Percentiles rank a stretch among this genome's conserved stretches.
Evolutionary conservation across 1,140 invertebrate species (phyloP).

Genomic region (Drosophila mayri): DNA sequence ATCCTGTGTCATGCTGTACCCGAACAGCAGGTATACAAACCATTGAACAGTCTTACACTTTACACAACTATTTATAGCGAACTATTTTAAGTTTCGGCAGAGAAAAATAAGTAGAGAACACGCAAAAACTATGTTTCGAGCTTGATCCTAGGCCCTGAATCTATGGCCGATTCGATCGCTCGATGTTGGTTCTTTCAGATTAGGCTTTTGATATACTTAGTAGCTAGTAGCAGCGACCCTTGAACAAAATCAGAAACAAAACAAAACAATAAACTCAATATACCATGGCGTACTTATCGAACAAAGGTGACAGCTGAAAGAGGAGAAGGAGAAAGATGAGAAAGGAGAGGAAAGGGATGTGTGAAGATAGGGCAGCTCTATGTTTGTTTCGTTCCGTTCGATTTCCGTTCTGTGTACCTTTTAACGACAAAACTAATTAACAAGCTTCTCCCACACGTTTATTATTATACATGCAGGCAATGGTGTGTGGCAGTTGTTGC

Average conservation of each 20-base stretch:
- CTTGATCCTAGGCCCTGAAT: not conserved
- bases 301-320: slow-evolving; percentile 16
- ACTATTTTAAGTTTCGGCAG: slow-evolving; percentile 74
- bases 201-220: slow-evolving; percentile 50
- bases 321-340: slow-evolving; percentile 24
- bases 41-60: slow-evolving; percentile 66
- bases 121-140: slow-evolving; percentile 39
- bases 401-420: slow-evolving; percentile 67
- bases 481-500: slow-evolving; percentile 77
- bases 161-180: slow-evolving; percentile 1
- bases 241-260: slow-evolving; percentile 42
- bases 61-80: slow-evolving; percentile 69
- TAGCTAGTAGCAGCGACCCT: slow-evolving; percentile 37
- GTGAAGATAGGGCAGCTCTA: slow-evolving; percentile 6
- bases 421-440: slow-evolving; percentile 73
- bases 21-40: slow-evolving; percentile 80
- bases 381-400: slow-evolving; percentile 42
- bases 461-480: slow-evolving; percentile 77
- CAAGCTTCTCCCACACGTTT: slow-evolving; percentile 77
- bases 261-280: slow-evolving; percentile 45
- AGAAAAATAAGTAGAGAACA: slow-evolving; percentile 52
- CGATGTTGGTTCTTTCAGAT: slow-evolving; percentile 35
- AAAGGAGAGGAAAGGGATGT: not conserved
- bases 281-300: slow-evolving; percentile 36
- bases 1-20: slow-evolving; percentile 72